Percentiles rank a stretch among this genome's conserved stretches.
Conservation (phyloP, 2,888 invertebrate species). For the Athrips mouffetella region DNA sequence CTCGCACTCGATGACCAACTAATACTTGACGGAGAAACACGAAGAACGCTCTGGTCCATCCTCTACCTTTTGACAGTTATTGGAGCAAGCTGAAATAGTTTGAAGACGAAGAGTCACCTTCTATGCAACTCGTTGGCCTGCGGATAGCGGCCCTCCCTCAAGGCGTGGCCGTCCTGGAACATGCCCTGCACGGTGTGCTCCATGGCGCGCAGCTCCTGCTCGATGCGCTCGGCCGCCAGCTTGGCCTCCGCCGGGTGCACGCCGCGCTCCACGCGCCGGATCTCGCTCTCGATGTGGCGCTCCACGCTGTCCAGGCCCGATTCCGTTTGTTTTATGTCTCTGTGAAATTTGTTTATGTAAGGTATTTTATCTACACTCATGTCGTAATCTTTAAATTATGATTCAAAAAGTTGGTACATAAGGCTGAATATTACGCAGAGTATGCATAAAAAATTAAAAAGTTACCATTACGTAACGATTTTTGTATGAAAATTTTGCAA, state of each 20-base stretch:
- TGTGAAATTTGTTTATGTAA: too few relatives aligned
- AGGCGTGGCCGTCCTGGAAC: constrained; percentile 91
- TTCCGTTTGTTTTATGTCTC: constrained; percentile 95
- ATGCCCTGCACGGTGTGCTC: constrained; percentile 93
- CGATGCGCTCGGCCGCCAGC: constrained; percentile 93
- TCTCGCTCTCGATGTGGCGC: constrained; percentile 91
- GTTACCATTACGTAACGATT: too few relatives aligned
- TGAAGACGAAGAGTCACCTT: constrained; percentile 68
- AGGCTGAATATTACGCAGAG: too few relatives aligned
- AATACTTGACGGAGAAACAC: too few relatives aligned
- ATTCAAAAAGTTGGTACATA: too few relatives aligned
- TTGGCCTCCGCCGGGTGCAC: constrained; percentile 97
- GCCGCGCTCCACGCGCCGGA: constrained; percentile 85
- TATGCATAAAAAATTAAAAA: not conserved
- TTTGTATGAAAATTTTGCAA: too few relatives aligned
- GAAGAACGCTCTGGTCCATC: not conserved
- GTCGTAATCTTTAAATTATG: too few relatives aligned
- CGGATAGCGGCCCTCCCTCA: constrained; percentile 92
- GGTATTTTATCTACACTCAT: too few relatives aligned
- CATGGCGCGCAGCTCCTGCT: constrained; percentile 89
- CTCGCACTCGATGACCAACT: too few relatives aligned
- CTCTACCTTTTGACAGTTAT: too few relatives aligned
- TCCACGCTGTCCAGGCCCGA: constrained; percentile 91
- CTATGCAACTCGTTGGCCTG: constrained; percentile 90
- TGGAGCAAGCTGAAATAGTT: too few relatives aligned